Conservation (phyloP, 1,140 invertebrate species). For the Ladona fulva region DNA sequence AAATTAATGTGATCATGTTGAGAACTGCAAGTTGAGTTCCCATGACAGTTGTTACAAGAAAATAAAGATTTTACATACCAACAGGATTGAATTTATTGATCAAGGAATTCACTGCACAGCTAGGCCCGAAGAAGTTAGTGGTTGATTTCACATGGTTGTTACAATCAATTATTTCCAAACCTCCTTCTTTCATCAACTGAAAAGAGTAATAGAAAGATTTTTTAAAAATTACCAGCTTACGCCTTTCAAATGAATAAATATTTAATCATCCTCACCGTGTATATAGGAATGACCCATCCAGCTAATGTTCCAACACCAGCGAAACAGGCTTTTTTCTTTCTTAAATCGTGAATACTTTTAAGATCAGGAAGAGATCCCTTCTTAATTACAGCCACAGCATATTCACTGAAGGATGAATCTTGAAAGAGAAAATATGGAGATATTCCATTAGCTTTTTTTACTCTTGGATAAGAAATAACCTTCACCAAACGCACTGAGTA, state of each 20-base stretch:
- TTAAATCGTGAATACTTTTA: conserved; percentile 52
- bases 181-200: conserved; percentile 69
- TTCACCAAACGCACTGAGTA: too few species aligned
- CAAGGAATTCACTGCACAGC: conserved; percentile 88
- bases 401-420: conserved; percentile 38
- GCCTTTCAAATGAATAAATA: conserved; percentile 14
- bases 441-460: too few species aligned
- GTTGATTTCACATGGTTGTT: conserved; percentile 95
- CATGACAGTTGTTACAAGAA: too few species aligned
- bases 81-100: conserved; percentile 90
- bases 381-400: conserved; percentile 78
- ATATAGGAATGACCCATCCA: conserved; percentile 87
- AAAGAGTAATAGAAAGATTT: too few species aligned
- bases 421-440: too few species aligned
- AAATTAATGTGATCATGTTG: conserved; percentile 4
- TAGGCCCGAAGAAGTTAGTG: conserved; percentile 77
- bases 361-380: conserved; percentile 54
- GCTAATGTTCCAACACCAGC: conserved; percentile 81
- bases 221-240: too few species aligned
- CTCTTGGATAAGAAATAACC: too few species aligned
- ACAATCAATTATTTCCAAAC: conserved; percentile 78
- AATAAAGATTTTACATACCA: conserved; percentile 41
- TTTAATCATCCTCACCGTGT: conserved; percentile 48
- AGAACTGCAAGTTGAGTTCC: not conserved
- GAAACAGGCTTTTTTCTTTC: conserved; percentile 77